Evolutionary conservation across 2,888 invertebrate genomes (phyloP).

Genomic region (Agrotis exclamationis): DNA sequence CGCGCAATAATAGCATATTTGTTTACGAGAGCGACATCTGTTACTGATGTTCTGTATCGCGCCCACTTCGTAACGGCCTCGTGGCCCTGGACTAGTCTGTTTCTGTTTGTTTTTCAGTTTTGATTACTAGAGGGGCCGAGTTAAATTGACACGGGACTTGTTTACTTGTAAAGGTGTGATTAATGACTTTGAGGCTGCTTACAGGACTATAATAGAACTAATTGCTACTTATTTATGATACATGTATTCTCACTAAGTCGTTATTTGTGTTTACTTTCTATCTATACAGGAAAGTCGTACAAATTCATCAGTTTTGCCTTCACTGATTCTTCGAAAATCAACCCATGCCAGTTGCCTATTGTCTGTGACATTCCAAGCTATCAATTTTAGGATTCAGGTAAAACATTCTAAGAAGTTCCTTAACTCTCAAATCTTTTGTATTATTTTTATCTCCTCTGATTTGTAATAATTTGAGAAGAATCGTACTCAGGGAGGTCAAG

Average conservation of each 20-base stretch:
- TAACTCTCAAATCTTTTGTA: slow-evolving; percentile 40
- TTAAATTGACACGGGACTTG: slow-evolving; percentile 3
- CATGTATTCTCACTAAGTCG: background rate
- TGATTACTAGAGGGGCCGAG: slow-evolving; percentile 21
- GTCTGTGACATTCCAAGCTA: slow-evolving; percentile 48
- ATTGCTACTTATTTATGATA: background rate
- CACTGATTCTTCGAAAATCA: slow-evolving; percentile 48
- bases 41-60: slow-evolving; percentile 58
- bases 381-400: slow-evolving; percentile 58
- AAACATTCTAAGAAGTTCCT: slow-evolving; percentile 50
- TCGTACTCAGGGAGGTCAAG: slow-evolving; percentile 33
- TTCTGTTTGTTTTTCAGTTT: slow-evolving; percentile 39
- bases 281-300: slow-evolving; percentile 13
- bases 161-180: slow-evolving; percentile 18
- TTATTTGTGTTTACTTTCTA: background rate
- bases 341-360: slow-evolving; percentile 35
- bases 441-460: slow-evolving; percentile 44
- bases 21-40: slow-evolving; percentile 68
- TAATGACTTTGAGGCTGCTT: background rate
- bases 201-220: background rate
- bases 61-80: slow-evolving; percentile 39
- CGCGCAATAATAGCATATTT: slow-evolving; percentile 65
- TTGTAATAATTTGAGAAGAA: slow-evolving; percentile 38
- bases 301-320: slow-evolving; percentile 12
- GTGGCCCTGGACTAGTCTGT: slow-evolving; percentile 28